Conservation (phyloP, 2,113 vertebrate genomes). For the Anguilla japonica region DNA sequence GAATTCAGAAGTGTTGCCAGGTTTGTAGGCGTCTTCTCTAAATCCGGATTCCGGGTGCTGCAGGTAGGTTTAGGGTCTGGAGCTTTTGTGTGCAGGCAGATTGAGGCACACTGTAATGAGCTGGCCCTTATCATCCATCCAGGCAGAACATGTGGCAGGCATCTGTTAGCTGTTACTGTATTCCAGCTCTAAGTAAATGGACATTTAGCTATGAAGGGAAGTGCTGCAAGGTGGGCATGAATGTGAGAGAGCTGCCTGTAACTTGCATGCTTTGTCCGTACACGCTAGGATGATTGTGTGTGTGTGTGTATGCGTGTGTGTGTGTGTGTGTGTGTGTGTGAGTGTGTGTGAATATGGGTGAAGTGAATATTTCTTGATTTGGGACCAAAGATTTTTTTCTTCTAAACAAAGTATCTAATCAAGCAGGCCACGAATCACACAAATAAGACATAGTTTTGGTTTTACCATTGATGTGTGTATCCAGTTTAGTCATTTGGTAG, state of each 20-base stretch:
- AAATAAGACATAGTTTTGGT: too few species aligned
- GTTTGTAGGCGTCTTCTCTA: not conserved
- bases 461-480: too few species aligned
- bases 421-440: too few species aligned
- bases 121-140: not conserved
- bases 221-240: not conserved
- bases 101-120: not conserved
- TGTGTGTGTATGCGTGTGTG: too few species aligned
- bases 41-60: too few species aligned
- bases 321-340: too few species aligned
- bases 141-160: slow-evolving; percentile 1
- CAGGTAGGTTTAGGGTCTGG: not conserved
- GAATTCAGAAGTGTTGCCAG: not conserved
- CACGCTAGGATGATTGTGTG: too few species aligned
- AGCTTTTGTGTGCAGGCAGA: slow-evolving; percentile 7
- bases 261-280: not conserved
- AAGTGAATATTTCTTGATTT: too few species aligned
- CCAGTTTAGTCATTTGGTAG: too few species aligned
- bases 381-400: too few species aligned
- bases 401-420: too few species aligned
- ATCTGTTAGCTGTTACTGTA: not conserved
- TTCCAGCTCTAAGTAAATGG: not conserved
- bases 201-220: not conserved
- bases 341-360: too few species aligned
- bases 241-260: not conserved